A percentile compares a stretch with the other conserved stretches of the same genome.
Conservation (phyloP, 2,797 vertebrate species). For the Crax fasciolata region DNA sequence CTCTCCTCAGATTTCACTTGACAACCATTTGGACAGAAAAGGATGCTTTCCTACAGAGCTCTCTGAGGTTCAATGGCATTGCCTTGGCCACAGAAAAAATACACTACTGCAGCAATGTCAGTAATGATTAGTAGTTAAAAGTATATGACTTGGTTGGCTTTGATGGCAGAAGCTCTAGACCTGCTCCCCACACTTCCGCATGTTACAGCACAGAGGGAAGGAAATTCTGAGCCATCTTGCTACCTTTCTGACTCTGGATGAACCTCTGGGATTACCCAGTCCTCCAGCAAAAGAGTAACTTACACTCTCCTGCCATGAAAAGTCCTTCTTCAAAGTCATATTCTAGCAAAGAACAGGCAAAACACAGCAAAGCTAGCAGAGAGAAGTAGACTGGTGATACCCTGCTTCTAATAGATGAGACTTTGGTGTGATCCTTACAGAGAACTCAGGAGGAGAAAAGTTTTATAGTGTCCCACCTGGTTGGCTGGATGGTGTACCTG, state of each 20-base stretch:
- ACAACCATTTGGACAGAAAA: background rate
- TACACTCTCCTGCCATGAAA: background rate
- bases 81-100: background rate
- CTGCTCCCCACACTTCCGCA: background rate
- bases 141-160: rapidly evolving
- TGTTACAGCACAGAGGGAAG: background rate
- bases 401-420: background rate
- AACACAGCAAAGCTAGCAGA: background rate
- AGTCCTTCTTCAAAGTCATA: background rate
- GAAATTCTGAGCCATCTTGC: background rate
- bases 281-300: background rate
- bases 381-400: background rate
- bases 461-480: background rate
- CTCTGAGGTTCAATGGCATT: background rate
- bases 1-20: constrained; percentile 8
- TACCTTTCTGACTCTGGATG: background rate
- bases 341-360: background rate
- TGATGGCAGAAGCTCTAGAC: background rate
- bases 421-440: background rate
- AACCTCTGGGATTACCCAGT: background rate
- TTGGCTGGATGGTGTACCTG: background rate
- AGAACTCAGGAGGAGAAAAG: background rate
- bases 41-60: background rate
- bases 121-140: background rate
- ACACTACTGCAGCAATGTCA: background rate